Evolutionary conservation across 2,113 vertebrate genomes (phyloP), one percentile per base, ranked within the genome.

Genomic region (Orthonyx spaldingii): DNA sequence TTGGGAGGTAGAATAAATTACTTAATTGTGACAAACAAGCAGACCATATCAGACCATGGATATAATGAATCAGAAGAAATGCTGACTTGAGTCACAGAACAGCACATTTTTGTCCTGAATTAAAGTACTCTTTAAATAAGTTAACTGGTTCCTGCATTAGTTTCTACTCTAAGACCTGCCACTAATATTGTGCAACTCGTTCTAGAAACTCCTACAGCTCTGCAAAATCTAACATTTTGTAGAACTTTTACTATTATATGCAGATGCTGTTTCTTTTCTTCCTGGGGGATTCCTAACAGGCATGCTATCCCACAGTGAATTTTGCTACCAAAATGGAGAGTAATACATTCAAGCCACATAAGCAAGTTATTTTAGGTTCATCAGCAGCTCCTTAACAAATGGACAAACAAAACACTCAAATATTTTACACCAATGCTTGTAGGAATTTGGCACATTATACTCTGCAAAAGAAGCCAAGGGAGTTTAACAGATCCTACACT

Each of bases 21-120:
- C 80, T 96, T 96, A 89, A 96, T 92, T 81, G 90, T 93, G 83
- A 94, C 83, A 92, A 96, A 94, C 9, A 16, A 86, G 79, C 37
- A 94, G 85, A 74, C 82, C 66, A 42, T 84, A 90, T 84, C 84
- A 79, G 76, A 74, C 47, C 82, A 77, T 27, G 50, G 61, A 61
- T 59, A 50, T 5, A 80, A 85, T 59, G 35, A 96, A 90, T 88
- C 63, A 81, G 87, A 64, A 87, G 63, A 81, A 92, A 92, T 55
- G 70, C 60, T 68, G 35, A 26, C 78, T 61, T 78, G 56, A 94
- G 47, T 90, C 85, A 94, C 59, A 66, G 60, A 87, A 80, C 50
- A 81, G 76, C 83, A 81, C 2, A 1, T 50, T 69, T 52, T 26
- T 79, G 39, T 35, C 63, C 76, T 63, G 46, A 70, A 72, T 90